A percentile compares a stretch with the other conserved stretches of the same genome.
These are phyloP conservation scores for Netelia virgata DNA, from an alignment of 2,888 invertebrate species.

Conservation along the genomic window DNA sequence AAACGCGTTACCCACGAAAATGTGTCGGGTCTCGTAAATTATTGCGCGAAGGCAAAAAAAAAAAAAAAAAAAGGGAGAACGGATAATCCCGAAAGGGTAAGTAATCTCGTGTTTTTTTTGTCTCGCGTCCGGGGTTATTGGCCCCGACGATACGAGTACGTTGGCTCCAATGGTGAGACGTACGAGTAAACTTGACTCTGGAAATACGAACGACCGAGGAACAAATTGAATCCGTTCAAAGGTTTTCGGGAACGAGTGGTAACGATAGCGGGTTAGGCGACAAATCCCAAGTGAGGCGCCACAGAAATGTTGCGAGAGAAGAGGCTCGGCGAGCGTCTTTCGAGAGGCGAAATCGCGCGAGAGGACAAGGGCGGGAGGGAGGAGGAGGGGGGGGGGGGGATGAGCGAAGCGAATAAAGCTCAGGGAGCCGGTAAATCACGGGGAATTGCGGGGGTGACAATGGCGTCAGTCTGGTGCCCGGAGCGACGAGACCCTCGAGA, in stretches of 20 bases:
- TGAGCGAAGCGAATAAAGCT: slow-evolving; percentile 35
- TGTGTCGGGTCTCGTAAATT: too few species aligned
- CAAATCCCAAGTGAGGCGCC: not conserved
- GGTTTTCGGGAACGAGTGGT: not conserved
- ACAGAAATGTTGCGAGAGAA: slow-evolving; percentile 3
- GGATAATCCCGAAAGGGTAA: not conserved
- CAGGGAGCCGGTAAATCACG: slow-evolving; percentile 51
- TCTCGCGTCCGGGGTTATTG: slow-evolving; percentile 2
- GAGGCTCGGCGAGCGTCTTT: slow-evolving; percentile 20
- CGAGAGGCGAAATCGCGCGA: slow-evolving; percentile 19
- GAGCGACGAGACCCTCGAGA: slow-evolving; percentile 37
- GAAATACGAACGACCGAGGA: not conserved
- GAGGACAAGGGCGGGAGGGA: slow-evolving; percentile 35
- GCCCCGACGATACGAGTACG: slow-evolving; percentile 3
- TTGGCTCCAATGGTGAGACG: not conserved
- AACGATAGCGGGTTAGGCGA: not conserved
- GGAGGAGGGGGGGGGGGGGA: too few species aligned
- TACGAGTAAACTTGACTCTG: slow-evolving; percentile 8
- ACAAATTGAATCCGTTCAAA: slow-evolving; percentile 50
- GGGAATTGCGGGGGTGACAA: slow-evolving; percentile 47
- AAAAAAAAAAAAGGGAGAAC: too few species aligned
- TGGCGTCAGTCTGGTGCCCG: slow-evolving; percentile 48
- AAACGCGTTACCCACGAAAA: too few species aligned
- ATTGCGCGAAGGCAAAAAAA: too few species aligned
- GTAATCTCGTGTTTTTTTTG: not conserved